phyloP scores from a whole-genome alignment of 2,797 vertebrate genomes.

The Tinamus major region DNA sequence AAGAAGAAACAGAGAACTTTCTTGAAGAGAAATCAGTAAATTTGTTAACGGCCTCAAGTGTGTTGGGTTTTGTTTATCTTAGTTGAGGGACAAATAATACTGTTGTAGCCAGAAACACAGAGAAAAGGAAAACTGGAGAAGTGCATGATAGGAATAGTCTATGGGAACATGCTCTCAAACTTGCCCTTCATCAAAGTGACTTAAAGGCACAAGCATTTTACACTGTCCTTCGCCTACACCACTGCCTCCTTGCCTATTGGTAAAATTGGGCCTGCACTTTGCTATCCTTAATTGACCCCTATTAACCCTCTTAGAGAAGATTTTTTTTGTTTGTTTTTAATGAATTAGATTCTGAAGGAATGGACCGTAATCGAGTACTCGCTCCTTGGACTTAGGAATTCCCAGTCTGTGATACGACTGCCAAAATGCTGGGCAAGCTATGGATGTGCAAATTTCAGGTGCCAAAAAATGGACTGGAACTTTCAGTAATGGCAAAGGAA shows the following conservation, averaged over 20 bases:
- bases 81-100: background rate
- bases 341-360: conserved; percentile 21
- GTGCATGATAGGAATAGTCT: background rate
- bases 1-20: background rate
- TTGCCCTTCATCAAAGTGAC: conserved; percentile 6
- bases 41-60: background rate
- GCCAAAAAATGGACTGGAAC: background rate
- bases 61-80: conserved; percentile 22
- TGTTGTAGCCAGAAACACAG: background rate
- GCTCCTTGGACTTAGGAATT: background rate
- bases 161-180: background rate
- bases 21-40: background rate
- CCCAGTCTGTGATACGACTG: conserved; percentile 6
- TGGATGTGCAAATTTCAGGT: background rate
- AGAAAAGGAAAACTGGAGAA: background rate
- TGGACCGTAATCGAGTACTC: conserved; percentile 8
- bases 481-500: background rate
- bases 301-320: conserved; percentile 5
- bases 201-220: conserved; percentile 45
- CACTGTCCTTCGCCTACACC: background rate
- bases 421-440: conserved; percentile 8
- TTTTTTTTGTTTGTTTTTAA: background rate
- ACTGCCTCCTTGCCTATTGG: background rate
- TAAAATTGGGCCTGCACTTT: background rate
- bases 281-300: conserved; percentile 22